Evolutionary conservation across 2,888 invertebrate species (phyloP), one percentile per base, ranked within the genome.

Genomic region (Amblyjoppa proteus): DNA sequence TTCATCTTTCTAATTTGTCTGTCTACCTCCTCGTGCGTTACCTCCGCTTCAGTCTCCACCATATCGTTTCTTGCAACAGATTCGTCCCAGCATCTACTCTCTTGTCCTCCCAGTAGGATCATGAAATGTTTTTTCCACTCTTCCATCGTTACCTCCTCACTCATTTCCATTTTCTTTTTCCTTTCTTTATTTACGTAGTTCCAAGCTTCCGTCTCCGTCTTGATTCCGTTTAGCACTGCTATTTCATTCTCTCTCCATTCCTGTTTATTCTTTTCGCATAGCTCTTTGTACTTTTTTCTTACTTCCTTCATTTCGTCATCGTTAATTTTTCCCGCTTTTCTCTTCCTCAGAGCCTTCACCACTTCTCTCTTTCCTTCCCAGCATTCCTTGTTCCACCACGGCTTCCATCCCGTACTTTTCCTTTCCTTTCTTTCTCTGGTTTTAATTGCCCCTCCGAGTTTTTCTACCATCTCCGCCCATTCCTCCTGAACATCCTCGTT

Each of bases 101-200:
- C 70, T n/a, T 20, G 16, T 61, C 28, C 68, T 69, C 53, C 78
- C 3, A 71, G 20, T 34, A 71, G 20, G 7, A 20, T 31, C 34
- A 71, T 71, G n/a, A 56, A 71, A 20, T 71, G 31, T 41, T 56
- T 11, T 78, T 49, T 58, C 56, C 53, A 53, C 7, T 51, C 45
- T n/a, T 56, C 53, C 28, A 25, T 34, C 38, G 20, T 4, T 53
- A 28, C n/a, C 28, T n/a, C 25, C 34, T 41, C 28, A 16, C 56
- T 41, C n/a, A 58, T 20, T 53, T 9, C 41, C 13, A 4, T 2
- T 51, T 16, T 25, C 13, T 56, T 49, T 31, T 69, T 78, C 38
- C 53, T 70, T 34, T 51, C 53, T 70, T 28, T 70, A 38, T 34
- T 68, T 25, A 41, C 28, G 7, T 68, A 16, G 28, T 56, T 9